These are phyloP conservation scores for Schizotus pectinicornis DNA, from an alignment of 2,888 invertebrate genomes.

Conservation along the genomic window DNA sequence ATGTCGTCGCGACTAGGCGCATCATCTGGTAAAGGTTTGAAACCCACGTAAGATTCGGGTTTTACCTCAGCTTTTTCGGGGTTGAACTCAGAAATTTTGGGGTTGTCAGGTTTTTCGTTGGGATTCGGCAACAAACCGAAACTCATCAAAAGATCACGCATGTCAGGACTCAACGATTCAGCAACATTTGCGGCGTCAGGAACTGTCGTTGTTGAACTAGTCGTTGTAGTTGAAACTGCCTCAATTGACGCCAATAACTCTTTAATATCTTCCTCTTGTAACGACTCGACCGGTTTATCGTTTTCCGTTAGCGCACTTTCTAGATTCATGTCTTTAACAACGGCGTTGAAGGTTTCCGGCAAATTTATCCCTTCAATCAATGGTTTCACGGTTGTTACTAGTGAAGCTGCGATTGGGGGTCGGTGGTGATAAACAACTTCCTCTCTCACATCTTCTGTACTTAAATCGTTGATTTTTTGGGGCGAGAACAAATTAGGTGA, in stretches of 20 bases:
- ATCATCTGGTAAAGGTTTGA: slow-evolving; percentile 56
- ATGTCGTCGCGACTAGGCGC: slow-evolving; percentile 50
- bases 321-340: slow-evolving; percentile 46
- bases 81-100: slow-evolving; percentile 24
- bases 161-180: slow-evolving; percentile 55
- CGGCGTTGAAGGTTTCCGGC: slow-evolving; percentile 42
- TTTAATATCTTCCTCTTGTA: slow-evolving; percentile 46
- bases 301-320: slow-evolving; percentile 24
- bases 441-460: slow-evolving; percentile 29
- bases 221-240: slow-evolving; percentile 36
- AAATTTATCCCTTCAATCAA: slow-evolving; percentile 35
- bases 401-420: slow-evolving; percentile 11
- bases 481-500: slow-evolving; percentile 35
- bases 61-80: slow-evolving; percentile 48
- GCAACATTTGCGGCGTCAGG: slow-evolving; percentile 54
- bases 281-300: slow-evolving; percentile 1
- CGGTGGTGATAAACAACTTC: slow-evolving; percentile 26
- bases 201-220: slow-evolving; percentile 42
- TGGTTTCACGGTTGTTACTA: slow-evolving; percentile 27
- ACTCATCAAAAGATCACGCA: slow-evolving; percentile 58
- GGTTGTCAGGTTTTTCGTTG: not conserved
- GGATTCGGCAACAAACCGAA: slow-evolving; percentile 56
- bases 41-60: slow-evolving; percentile 53
- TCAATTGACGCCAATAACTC: slow-evolving; percentile 59
- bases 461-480: slow-evolving; percentile 34